Conservation (phyloP, 1,140 invertebrate species). For the Trinorchestia longiramus region DNA sequence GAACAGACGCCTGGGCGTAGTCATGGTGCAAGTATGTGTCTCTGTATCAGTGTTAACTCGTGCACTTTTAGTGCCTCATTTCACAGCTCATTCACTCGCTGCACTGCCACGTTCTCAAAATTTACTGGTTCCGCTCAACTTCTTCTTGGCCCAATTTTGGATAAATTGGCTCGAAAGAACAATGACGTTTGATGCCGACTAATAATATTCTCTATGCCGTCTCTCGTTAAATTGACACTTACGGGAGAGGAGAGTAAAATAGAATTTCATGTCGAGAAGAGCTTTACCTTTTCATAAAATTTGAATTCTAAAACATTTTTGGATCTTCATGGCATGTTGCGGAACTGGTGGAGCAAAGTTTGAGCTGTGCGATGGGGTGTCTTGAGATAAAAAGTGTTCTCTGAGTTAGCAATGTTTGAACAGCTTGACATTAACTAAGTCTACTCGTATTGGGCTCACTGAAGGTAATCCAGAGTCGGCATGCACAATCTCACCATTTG, state of each 20-base stretch:
- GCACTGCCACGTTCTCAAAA: background rate
- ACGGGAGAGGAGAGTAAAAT: background rate
- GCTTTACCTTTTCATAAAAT: background rate
- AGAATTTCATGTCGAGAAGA: background rate
- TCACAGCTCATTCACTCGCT: background rate
- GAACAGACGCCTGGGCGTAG: background rate
- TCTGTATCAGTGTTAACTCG: slow-evolving; percentile 49
- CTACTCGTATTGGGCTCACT: slow-evolving; percentile 53
- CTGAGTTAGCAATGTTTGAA: slow-evolving; percentile 37
- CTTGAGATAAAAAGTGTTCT: background rate
- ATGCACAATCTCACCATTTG: background rate
- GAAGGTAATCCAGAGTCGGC: background rate
- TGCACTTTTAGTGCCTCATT: background rate
- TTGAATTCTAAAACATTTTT: background rate
- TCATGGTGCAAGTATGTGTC: slow-evolving; percentile 40
- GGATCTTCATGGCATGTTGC: background rate
- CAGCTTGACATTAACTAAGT: slow-evolving; percentile 33
- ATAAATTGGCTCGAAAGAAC: background rate
- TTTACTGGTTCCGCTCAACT: background rate
- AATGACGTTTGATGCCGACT: background rate
- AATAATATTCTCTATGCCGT: background rate
- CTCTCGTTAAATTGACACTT: background rate
- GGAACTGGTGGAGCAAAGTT: slow-evolving; percentile 9
- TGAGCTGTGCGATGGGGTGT: background rate
- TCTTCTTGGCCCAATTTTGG: background rate